Percentiles rank a stretch among this genome's conserved stretches.
These are phyloP conservation scores for Pangasius krempfi DNA, from an alignment of 2,797 vertebrate species.

Conservation along the genomic window DNA sequence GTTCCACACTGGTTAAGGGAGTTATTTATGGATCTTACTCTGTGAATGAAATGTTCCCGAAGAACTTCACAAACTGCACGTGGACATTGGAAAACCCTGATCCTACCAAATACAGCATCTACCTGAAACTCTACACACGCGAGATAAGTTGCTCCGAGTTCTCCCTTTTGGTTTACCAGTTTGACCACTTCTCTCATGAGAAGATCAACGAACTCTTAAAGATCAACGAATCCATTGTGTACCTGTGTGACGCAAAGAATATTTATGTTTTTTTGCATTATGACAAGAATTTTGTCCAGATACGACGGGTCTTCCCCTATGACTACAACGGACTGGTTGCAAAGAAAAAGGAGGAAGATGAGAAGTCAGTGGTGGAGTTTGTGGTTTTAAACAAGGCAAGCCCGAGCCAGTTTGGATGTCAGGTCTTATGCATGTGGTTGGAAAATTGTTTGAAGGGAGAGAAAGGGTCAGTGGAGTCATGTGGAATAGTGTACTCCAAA, in stretches of 20 bases:
- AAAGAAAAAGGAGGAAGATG: slow-evolving; percentile 89
- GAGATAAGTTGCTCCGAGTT: slow-evolving; percentile 98
- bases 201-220: slow-evolving; percentile 98
- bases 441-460: slow-evolving; percentile 97
- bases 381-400: slow-evolving; percentile 98
- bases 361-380: slow-evolving; percentile 97
- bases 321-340: slow-evolving; percentile 89
- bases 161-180: slow-evolving; percentile 97
- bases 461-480: slow-evolving; percentile 94
- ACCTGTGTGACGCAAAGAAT: slow-evolving; percentile 95
- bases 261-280: slow-evolving; percentile 98
- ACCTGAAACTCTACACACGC: slow-evolving; percentile 99
- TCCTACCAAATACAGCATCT: slow-evolving; percentile 99
- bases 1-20: slow-evolving; percentile 99
- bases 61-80: slow-evolving; percentile 99
- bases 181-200: slow-evolving; percentile 98
- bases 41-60: slow-evolving; percentile 99
- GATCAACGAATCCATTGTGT: slow-evolving; percentile 97
- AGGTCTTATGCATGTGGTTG: slow-evolving; percentile 97
- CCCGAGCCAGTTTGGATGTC: slow-evolving; percentile 98
- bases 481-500: slow-evolving; percentile 98
- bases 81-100: slow-evolving; percentile 99
- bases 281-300: slow-evolving; percentile 98
- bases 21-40: slow-evolving; percentile 99
- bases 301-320: slow-evolving; percentile 91